Evolutionary conservation across 2,797 vertebrate species (phyloP).

Genomic region (Steatocranus sp.): DNA sequence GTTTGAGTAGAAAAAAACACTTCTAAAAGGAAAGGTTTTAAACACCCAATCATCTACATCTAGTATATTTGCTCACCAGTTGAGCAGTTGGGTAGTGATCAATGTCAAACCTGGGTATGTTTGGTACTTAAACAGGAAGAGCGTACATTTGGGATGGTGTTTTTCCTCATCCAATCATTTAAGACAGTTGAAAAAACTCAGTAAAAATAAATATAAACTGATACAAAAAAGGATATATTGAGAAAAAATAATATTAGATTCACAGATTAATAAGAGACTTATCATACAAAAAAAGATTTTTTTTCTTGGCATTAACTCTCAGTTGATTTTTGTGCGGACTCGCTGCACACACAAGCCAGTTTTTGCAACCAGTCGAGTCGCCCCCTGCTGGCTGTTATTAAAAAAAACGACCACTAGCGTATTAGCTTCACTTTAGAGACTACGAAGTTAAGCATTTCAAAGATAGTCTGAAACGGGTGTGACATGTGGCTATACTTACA

Average conservation of each 20-base stretch:
- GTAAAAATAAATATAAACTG: not conserved
- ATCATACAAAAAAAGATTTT: fast-evolving
- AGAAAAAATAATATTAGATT: not conserved
- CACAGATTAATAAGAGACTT: not conserved
- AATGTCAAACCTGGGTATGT: not conserved
- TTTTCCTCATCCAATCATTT: not conserved
- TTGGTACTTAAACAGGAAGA: not conserved
- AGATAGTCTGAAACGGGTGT: not conserved
- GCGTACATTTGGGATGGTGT: fast-evolving
- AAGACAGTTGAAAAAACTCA: not conserved
- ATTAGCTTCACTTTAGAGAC: not conserved
- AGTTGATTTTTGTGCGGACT: not conserved
- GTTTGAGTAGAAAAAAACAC: not conserved
- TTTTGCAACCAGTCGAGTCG: not conserved
- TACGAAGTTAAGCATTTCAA: fast-evolving
- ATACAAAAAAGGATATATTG: not conserved
- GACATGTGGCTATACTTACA: fast-evolving
- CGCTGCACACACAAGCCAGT: fast-evolving
- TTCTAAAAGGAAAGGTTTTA: not conserved
- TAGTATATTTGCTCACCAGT: not conserved
- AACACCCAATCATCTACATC: not conserved
- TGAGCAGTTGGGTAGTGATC: not conserved
- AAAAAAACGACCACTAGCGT: fast-evolving
- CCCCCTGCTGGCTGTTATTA: not conserved
- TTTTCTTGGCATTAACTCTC: not conserved